Percentiles rank a stretch among this genome's conserved stretches.
Evolutionary conservation across 1,140 invertebrate species (phyloP).

Genomic region (Neocloeon triangulifer): DNA sequence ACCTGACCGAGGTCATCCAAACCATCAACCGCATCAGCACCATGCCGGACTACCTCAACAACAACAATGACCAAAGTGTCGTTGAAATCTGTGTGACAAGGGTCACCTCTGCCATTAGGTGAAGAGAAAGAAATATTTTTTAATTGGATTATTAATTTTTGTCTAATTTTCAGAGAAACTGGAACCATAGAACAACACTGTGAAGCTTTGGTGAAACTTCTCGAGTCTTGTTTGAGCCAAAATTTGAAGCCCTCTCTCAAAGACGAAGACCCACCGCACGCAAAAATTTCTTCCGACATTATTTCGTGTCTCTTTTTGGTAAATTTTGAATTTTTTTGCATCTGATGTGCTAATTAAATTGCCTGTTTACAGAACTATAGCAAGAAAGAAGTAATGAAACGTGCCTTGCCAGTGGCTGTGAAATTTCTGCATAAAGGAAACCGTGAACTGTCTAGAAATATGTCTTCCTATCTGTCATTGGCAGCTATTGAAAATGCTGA

Average conservation of each 20-base stretch:
- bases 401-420: conserved; percentile 70
- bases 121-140: conserved; percentile 6
- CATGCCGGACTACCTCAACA: conserved; percentile 52
- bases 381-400: conserved; percentile 69
- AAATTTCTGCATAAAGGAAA: conserved; percentile 80
- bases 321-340: conserved; percentile 16
- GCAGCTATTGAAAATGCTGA: conserved; percentile 80
- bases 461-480: conserved; percentile 75
- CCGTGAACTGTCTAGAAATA: conserved; percentile 64
- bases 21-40: conserved; percentile 57
- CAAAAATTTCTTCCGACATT: conserved; percentile 84
- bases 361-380: conserved; percentile 62
- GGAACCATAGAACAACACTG: conserved; percentile 68
- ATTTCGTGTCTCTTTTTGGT: conserved; percentile 86
- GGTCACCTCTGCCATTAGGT: conserved; percentile 64
- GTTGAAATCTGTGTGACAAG: conserved; percentile 81
- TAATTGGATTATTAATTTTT: background rate
- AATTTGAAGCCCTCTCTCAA: conserved; percentile 54
- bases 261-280: conserved; percentile 80
- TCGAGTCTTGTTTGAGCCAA: conserved; percentile 72
- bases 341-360: conserved; percentile 1
- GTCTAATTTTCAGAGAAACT: conserved; percentile 40
- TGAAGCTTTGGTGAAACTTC: conserved; percentile 50
- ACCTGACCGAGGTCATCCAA: conserved; percentile 59
- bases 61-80: conserved; percentile 79